These are phyloP conservation scores for Amphiprion clarkii DNA, from an alignment of 2,797 vertebrate genomes.

Conservation along the genomic window DNA sequence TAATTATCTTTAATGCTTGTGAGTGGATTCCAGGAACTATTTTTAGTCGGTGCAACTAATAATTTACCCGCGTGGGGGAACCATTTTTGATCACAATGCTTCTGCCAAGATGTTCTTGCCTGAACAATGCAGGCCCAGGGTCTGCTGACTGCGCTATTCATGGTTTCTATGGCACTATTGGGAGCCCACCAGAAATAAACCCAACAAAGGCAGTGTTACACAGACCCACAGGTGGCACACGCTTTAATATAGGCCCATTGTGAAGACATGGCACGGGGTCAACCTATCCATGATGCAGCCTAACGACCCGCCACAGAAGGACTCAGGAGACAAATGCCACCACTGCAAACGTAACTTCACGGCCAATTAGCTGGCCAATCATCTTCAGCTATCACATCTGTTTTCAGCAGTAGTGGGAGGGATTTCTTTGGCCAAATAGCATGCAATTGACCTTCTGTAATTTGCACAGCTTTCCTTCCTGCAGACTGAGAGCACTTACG, in stretches of 20 bases:
- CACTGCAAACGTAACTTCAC: slow-evolving; percentile 21
- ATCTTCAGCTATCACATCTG: slow-evolving; percentile 23
- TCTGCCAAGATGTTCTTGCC: slow-evolving; percentile 55
- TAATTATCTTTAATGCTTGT: slow-evolving; percentile 44
- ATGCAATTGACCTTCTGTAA: slow-evolving; percentile 49
- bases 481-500: background rate
- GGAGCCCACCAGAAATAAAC: slow-evolving; percentile 58
- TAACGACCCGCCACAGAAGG: slow-evolving; percentile 9
- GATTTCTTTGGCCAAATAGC: slow-evolving; percentile 35
- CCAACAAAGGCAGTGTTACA: slow-evolving; percentile 1
- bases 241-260: slow-evolving; percentile 23
- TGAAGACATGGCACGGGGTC: slow-evolving; percentile 5
- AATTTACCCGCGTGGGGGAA: slow-evolving; percentile 6
- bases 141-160: slow-evolving; percentile 48
- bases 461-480: slow-evolving; percentile 54
- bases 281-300: slow-evolving; percentile 12
- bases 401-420: slow-evolving; percentile 10
- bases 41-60: slow-evolving; percentile 7
- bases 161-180: slow-evolving; percentile 44
- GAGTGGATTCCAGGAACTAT: slow-evolving; percentile 47
- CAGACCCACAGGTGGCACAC: slow-evolving; percentile 25
- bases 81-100: slow-evolving; percentile 52
- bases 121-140: slow-evolving; percentile 25
- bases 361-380: slow-evolving; percentile 8
- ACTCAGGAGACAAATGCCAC: slow-evolving; percentile 13